Evolutionary conservation across 35 echinoderm and acorn worm species (phyloP), one percentile per base, ranked within the genome.

Genomic region (Heliocidaris erythrogramma): DNA sequence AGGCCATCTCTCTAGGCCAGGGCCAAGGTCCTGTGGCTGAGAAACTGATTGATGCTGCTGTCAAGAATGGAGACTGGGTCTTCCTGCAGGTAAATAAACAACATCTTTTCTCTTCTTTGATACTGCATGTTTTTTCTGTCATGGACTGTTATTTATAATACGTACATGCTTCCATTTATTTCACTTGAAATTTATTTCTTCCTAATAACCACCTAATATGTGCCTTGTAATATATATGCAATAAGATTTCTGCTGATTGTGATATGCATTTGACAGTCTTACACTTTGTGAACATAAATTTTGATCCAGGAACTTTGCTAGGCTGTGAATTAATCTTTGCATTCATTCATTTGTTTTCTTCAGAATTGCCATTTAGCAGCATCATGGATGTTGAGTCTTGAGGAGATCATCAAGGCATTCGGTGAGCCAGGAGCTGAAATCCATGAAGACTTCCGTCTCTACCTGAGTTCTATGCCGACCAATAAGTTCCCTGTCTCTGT

Each of bases 321-420:
- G 52, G 8, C 10, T 56, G 9, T 56, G 13, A 2, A 78, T 78
- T 7, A 7, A 27, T n/a, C 65, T 27, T 78, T 78, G 7, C 18
- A 27, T 3, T 78, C 35, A n/a, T 42, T 42, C 35, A 42, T 42
- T 42, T 42, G 35, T 1, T 47, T 18, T 88, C 61, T 13, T 29
- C 97, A 99, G 98, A 99, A 99, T 89, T 99, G 98, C 71, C 98
- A 99, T 93, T 92, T 99, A 24, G 98, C 98, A 2, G 98, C 98
- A 48, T 99, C 98, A 78, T 99, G 98, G 98, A 99, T 99, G 98
- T 99, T 99, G 98, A 49, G 94, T 30, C 97, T 99, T 96, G 98
- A 99, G 78, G 96, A 97, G 84, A 97, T 96, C 94, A 99, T 99
- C 53, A 97, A 97, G 88, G 95, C 85, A 0, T 94, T 97, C 59